Evolutionary conservation across 2,888 invertebrate species (phyloP).

Genomic region (Tholera decimalis): DNA sequence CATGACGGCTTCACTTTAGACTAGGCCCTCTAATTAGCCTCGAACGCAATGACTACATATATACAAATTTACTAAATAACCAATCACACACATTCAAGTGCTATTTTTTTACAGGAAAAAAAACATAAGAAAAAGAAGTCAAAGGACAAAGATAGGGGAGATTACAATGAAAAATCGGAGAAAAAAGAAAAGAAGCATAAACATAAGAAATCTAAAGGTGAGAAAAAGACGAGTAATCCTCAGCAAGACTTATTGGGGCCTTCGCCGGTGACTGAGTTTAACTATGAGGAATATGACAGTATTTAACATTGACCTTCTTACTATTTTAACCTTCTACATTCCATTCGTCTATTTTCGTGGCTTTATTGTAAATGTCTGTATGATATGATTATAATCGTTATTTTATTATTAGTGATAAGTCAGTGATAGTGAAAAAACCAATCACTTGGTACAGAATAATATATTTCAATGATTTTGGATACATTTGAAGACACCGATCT

Average conservation of each 20-base stretch:
- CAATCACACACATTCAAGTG: not conserved
- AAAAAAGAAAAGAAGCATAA: constrained; percentile 91
- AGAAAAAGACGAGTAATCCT: constrained; percentile 85
- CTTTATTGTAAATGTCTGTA: constrained; percentile 30
- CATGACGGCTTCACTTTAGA: too few relatives aligned
- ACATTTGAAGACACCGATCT: not conserved
- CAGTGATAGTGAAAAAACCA: constrained; percentile 1
- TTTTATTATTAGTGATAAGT: constrained; percentile 17
- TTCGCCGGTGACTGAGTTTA: constrained; percentile 69
- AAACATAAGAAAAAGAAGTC: constrained; percentile 91
- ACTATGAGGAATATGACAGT: constrained; percentile 86
- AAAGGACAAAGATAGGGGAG: constrained; percentile 89
- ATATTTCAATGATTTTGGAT: constrained; percentile 6
- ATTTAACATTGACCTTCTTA: constrained; percentile 71
- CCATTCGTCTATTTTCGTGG: constrained; percentile 37
- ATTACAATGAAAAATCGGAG: constrained; percentile 88
- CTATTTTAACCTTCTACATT: constrained; percentile 45
- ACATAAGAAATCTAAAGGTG: constrained; percentile 88
- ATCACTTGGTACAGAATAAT: constrained; percentile 17
- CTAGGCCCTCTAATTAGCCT: too few relatives aligned
- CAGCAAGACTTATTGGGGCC: constrained; percentile 87
- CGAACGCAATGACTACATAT: too few relatives aligned
- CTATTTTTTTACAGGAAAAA: constrained; percentile 80
- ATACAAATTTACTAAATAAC: too few relatives aligned
- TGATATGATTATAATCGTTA: constrained; percentile 16